A percentile compares a stretch with the other conserved stretches of the same genome.
These are phyloP conservation scores for Crocidura indochinensis DNA, from an alignment of 2,797 vertebrate genomes.

Conservation along the genomic window DNA sequence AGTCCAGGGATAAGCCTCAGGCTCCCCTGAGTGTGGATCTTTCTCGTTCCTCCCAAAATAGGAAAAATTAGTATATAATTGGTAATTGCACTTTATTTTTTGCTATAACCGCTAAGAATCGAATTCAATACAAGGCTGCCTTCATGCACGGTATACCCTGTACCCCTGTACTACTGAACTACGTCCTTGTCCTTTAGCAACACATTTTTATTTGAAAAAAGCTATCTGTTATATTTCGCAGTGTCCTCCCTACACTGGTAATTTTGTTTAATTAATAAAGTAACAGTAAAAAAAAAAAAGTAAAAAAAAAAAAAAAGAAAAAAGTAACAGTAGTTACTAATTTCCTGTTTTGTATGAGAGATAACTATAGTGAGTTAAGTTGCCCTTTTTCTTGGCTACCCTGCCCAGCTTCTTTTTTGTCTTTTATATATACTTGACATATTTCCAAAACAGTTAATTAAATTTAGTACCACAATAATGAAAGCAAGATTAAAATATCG, in stretches of 20 bases:
- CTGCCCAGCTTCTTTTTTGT: background rate
- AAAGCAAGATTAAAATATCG: constrained; percentile 52
- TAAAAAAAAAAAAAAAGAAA: too few species aligned
- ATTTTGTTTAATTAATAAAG: constrained; percentile 40
- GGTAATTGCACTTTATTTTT: background rate
- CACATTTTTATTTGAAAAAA: constrained; percentile 45
- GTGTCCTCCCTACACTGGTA: background rate
- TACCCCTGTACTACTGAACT: too few species aligned
- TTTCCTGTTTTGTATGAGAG: background rate
- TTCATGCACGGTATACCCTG: too few species aligned
- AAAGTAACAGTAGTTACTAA: constrained; percentile 36
- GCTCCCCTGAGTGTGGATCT: too few species aligned
- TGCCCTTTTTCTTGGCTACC: background rate
- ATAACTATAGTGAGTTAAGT: background rate
- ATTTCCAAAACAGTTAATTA: constrained; percentile 49
- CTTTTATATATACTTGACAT: constrained; percentile 8
- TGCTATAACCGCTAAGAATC: too few species aligned
- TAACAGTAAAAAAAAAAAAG: too few species aligned
- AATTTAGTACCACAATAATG: constrained; percentile 49
- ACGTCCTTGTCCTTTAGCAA: background rate
- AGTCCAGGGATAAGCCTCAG: too few species aligned
- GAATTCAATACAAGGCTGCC: too few species aligned
- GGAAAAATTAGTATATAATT: background rate
- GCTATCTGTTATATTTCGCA: constrained; percentile 16
- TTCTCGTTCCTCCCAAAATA: too few species aligned